phyloP scores from a whole-genome alignment of 2,888 invertebrate genomes.

The Mactromeris polynyma region DNA sequence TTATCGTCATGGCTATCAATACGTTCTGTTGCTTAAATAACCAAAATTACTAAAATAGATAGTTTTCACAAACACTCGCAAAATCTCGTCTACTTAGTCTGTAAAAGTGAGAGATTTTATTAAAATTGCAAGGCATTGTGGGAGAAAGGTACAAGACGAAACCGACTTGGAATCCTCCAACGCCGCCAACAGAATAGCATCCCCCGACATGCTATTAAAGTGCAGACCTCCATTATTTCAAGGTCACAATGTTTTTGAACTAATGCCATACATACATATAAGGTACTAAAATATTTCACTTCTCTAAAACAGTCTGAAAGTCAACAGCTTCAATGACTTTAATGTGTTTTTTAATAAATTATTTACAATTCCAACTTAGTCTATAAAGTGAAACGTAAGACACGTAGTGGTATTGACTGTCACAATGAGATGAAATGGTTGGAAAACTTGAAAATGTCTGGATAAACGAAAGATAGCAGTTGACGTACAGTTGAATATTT shows the following conservation, averaged over 20 bases:
- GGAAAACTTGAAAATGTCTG: neutral
- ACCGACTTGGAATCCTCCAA: neutral
- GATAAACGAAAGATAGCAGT: too few relatives aligned
- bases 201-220: neutral
- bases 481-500: too few relatives aligned
- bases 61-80: neutral
- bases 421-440: neutral
- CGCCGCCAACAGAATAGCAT: constrained; percentile 6
- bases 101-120: constrained; percentile 19
- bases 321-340: neutral
- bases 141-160: neutral
- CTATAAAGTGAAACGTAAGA: constrained; percentile 4
- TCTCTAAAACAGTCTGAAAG: neutral
- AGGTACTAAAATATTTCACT: neutral
- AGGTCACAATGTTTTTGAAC: neutral
- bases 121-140: neutral
- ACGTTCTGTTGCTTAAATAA: neutral
- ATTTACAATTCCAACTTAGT: neutral
- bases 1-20: neutral
- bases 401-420: neutral
- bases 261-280: too few relatives aligned
- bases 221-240: neutral
- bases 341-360: constrained; percentile 7
- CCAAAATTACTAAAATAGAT: constrained; percentile 13
- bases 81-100: neutral